Evolutionary conservation across 2,113 vertebrate species (phyloP).

Genomic region (Lucifuga dentata): DNA sequence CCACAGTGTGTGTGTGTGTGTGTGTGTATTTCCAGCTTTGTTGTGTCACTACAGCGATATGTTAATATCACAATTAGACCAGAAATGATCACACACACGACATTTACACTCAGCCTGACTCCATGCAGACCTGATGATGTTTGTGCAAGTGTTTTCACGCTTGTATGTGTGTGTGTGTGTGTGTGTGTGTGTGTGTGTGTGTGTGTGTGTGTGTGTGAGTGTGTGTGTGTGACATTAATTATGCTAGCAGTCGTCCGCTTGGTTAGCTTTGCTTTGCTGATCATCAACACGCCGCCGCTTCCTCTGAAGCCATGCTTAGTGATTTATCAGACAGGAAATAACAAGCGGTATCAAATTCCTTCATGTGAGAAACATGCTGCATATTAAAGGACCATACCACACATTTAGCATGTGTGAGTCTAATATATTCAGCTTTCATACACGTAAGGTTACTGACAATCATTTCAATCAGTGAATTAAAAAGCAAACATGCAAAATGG

Average conservation of each 20-base stretch:
- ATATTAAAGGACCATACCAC: too few relatives aligned
- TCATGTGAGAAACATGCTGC: too few relatives aligned
- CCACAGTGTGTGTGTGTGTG: conserved; percentile 23
- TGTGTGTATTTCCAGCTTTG: background rate
- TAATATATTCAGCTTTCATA: too few relatives aligned
- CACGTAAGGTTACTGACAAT: too few relatives aligned
- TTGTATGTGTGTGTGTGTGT: background rate
- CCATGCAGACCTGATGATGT: conserved; percentile 16
- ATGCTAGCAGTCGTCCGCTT: conserved; percentile 68
- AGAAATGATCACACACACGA: background rate
- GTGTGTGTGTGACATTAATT: conserved; percentile 61
- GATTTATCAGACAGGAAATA: conserved; percentile 41
- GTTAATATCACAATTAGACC: conserved; percentile 2
- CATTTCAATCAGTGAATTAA: too few relatives aligned
- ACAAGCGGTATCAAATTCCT: too few relatives aligned
- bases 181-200: conserved; percentile 18
- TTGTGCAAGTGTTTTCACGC: conserved; percentile 9
- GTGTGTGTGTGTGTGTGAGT: conserved; percentile 31
- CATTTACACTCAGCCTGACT: background rate
- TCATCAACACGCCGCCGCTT: conserved; percentile 45
- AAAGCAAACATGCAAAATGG: too few relatives aligned
- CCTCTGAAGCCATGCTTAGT: conserved; percentile 53
- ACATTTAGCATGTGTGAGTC: too few relatives aligned
- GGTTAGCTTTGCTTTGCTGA: conserved; percentile 38
- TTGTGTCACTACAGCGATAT: conserved; percentile 1